A percentile compares a stretch with the other conserved stretches of the same genome.
Conservation (phyloP, 1,140 invertebrate genomes). For the Orius laevigatus region DNA sequence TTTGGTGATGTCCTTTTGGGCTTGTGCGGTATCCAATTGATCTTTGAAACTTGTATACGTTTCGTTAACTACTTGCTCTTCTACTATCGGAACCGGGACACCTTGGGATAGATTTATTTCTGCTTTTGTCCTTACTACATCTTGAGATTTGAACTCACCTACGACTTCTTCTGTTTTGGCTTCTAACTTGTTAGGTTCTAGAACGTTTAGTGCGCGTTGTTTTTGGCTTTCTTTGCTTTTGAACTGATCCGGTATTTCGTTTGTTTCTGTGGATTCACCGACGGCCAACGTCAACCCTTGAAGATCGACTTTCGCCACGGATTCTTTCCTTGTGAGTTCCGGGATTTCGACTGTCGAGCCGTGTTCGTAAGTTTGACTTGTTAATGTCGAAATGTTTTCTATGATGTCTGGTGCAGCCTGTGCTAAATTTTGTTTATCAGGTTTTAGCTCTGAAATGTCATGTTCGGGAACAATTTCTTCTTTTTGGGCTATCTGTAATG, state of each 20-base stretch:
- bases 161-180: constrained; percentile 3
- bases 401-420: too few relatives aligned
- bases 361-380: too few relatives aligned
- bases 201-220: too few relatives aligned
- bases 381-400: too few relatives aligned
- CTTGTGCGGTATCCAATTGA: background rate
- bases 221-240: background rate
- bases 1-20: background rate
- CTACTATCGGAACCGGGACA: background rate
- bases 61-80: too few relatives aligned
- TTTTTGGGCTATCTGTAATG: constrained; percentile 1
- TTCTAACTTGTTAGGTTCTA: background rate
- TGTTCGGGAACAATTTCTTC: constrained; percentile 5
- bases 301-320: constrained; percentile 8
- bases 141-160: constrained; percentile 7
- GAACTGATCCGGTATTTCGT: constrained; percentile 5
- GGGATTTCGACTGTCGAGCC: background rate
- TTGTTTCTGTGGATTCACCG: constrained; percentile 7
- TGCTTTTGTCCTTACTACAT: constrained; percentile 6
- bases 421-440: too few relatives aligned
- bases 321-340: constrained; percentile 1
- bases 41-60: too few relatives aligned
- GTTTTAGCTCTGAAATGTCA: background rate
- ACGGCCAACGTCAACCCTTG: constrained; percentile 6
- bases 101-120: constrained; percentile 3